These are phyloP conservation scores for Catonia carolina DNA, from an alignment of 2,888 invertebrate genomes.

Conservation along the genomic window DNA sequence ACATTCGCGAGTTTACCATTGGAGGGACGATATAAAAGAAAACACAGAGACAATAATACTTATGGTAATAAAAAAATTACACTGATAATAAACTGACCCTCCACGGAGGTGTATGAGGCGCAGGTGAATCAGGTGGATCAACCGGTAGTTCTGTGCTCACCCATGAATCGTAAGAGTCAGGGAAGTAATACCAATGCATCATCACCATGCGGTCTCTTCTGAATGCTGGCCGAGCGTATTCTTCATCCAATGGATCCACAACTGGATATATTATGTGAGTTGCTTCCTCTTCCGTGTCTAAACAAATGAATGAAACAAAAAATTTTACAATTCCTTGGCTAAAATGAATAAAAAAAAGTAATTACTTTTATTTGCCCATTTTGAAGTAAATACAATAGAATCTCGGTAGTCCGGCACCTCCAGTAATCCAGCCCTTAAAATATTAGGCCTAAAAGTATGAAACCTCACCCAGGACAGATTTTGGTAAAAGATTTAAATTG, in stretches of 20 bases:
- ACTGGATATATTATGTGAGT: conserved; percentile 86
- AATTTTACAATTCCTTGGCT: background rate
- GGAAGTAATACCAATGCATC: conserved; percentile 94
- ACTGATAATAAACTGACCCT: too few species aligned
- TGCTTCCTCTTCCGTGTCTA: conserved; percentile 78
- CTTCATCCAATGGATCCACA: conserved; percentile 79
- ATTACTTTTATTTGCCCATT: background rate
- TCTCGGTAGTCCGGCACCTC: too few species aligned
- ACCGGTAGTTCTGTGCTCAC: conserved; percentile 44
- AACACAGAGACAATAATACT: background rate
- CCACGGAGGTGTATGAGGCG: conserved; percentile 35
- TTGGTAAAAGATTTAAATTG: too few species aligned
- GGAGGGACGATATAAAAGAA: too few species aligned
- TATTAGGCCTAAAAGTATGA: too few species aligned
- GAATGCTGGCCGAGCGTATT: conserved; percentile 82
- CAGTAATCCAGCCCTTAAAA: too few species aligned
- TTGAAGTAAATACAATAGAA: too few species aligned
- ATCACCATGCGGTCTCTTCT: conserved; percentile 70
- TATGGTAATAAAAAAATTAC: conserved; percentile 1
- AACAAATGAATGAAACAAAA: background rate
- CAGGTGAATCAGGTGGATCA: conserved; percentile 44
- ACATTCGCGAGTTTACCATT: too few species aligned
- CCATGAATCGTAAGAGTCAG: conserved; percentile 90
- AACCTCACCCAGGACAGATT: too few species aligned
- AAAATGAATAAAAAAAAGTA: background rate